Base-by-base conservation (phyloP, 2,797 vertebrate genomes). In the Mormyrus proboscirostris region DNA sequence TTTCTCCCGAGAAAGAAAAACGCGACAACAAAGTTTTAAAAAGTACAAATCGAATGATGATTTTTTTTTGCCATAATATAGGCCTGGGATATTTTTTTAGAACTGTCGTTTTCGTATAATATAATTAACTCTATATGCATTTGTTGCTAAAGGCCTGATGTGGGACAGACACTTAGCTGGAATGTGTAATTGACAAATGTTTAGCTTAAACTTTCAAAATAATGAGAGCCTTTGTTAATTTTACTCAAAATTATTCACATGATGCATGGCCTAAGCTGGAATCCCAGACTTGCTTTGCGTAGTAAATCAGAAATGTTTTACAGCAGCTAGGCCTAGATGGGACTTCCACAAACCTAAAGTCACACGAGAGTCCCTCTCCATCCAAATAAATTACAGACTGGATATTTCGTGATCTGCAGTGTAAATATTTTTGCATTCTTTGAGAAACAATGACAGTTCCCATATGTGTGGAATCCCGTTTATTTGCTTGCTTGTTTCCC, bases 391-490 rank as follows among this genome's bases (percentile, higher is more conserved):
- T 29, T 47, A 69, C 41, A 65, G 86, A 41, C 44, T 69, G 55
- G 38, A 69, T 79, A 51, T 12, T 59, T 59, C 53, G 47, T 38
- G 83, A 51, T 89, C 29, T 79, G 62, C 25, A 53, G 22, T 79
- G 53, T 90, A 79, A 88, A 87, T 89, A 22, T 62, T 89, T 87
- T 50, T 89, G 85, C 85, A 89, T 89, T 79, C 62, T 87, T 89
- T 55, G 62, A 69, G 38, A 57, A 79, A 50, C 55, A 44, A 44
- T 33, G 62, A 86, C 49, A 33, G 76, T 9, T 38, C 44, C n/a
- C 33, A 29, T 29, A 86, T 59, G 62, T 7, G 2, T 33, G 86
- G 86, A 87, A 87, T 87, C 33, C n/a, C 41, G 12, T 14, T 76
- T 82, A 79, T 82, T 53, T 89, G 50, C 53, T 88, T 89, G 90